phyloP scores from a whole-genome alignment of 2,113 vertebrate species.

The Daboia siamensis region DNA sequence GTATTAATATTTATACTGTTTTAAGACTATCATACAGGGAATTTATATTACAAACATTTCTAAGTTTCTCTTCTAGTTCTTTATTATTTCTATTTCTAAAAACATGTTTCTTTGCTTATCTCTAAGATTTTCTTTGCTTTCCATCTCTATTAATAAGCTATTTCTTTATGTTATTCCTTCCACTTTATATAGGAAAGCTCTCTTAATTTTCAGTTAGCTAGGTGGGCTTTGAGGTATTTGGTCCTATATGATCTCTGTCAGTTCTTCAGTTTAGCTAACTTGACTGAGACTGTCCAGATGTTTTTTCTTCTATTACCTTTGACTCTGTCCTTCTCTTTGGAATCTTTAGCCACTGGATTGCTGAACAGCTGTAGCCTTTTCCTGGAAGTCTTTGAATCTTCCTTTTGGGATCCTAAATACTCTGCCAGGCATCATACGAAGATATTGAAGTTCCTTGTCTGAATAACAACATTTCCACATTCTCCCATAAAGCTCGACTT shows the following conservation, averaged over 20 bases:
- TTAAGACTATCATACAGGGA: neutral
- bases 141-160: neutral
- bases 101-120: neutral
- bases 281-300: neutral
- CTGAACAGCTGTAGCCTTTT: neutral
- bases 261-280: neutral
- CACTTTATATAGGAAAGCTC: neutral
- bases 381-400: neutral
- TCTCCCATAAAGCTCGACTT: neutral
- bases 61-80: neutral
- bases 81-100: neutral
- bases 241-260: neutral
- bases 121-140: neutral
- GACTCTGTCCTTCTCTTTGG: neutral
- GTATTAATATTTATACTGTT: neutral
- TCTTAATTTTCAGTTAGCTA: neutral
- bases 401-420: neutral
- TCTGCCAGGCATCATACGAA: neutral
- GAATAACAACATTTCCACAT: neutral
- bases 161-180: neutral
- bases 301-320: neutral
- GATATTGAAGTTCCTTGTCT: neutral
- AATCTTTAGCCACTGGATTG: neutral
- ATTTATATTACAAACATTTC: neutral
- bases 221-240: neutral